Percentiles rank a stretch among this genome's conserved stretches.
Evolutionary conservation across 2,797 vertebrate species (phyloP).

Genomic region (Gymnoscopelus microlampas): DNA sequence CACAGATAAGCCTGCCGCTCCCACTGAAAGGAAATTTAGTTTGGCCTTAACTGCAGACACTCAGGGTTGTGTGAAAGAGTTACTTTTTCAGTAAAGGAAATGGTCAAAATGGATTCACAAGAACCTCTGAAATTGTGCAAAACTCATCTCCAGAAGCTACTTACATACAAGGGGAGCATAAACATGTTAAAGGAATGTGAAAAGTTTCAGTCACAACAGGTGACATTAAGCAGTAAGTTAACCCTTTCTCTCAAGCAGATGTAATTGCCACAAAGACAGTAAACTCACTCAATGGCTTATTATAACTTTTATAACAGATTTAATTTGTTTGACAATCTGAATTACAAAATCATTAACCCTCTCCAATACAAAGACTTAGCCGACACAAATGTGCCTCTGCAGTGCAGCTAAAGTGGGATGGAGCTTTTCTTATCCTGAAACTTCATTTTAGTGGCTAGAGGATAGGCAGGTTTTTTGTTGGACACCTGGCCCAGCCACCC

Average conservation of each 20-base stretch:
- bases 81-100: not conserved
- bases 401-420: constrained; percentile 21
- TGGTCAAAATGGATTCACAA: not conserved
- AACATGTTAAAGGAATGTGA: not conserved
- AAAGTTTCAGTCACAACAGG: not conserved
- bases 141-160: not conserved
- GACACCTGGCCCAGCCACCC: too few species aligned
- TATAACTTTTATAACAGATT: too few species aligned
- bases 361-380: not conserved
- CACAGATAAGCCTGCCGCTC: constrained; percentile 51
- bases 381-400: constrained; percentile 12
- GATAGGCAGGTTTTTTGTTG: not conserved
- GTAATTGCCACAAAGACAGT: not conserved
- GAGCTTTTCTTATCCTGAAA: constrained; percentile 1
- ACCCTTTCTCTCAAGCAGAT: too few species aligned
- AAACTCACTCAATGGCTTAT: not conserved
- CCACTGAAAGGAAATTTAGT: constrained; percentile 43
- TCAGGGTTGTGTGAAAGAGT: constrained; percentile 24
- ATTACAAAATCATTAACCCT: not conserved
- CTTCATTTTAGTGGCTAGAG: not conserved
- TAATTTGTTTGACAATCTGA: not conserved
- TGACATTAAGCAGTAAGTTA: not conserved
- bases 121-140: too few species aligned
- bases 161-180: not conserved
- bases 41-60: constrained; percentile 30